Base-by-base conservation (phyloP, 2,113 vertebrate species). In the Bambusicola thoracicus region DNA sequence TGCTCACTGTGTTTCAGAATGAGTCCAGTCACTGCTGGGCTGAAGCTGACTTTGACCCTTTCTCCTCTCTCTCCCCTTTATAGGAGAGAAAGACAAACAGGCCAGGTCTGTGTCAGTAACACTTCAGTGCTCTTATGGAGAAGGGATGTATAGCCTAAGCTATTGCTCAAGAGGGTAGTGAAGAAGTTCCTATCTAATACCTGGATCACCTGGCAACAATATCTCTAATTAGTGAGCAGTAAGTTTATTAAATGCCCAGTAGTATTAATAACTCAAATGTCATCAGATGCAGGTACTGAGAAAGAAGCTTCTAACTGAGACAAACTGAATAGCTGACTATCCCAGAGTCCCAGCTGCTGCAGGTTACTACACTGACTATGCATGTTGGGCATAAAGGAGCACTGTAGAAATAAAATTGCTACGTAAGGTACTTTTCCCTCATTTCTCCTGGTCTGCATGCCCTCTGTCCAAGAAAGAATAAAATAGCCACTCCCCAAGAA, bases 381-480 rank as follows among this genome's bases (percentile, higher is more conserved):
- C n/a, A 74, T 1, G 0, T 10, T 27, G 21, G 43, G 30, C 53
- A n/a, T 40, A 51, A 38, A 67, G 41, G 11, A 66, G 7, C 51
- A 53, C 15, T 29, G 21, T 11, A 68, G 49, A 90, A 84, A 65
- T 61, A 44, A 29, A 87, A 72, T 2, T 36, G 14, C 8, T 48
- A 19, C 1, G 3, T 48, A 29, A 76, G 48, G 32, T 19, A 24
- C 19, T 80, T 89, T 30, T 13, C 7, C 20, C 21, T 51, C n/a
- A 30, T 16, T 86, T 73, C 49, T 48, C 24, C 74, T 58, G 27
- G 12, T 34, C 59, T 7, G 24, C 15, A 34, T 11, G 1, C 6
- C 7, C 15, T 14, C 9, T 8, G 5, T 18, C 1, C 9, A n/a
- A n/a, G n/a, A n/a, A n/a, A n/a, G n/a, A n/a, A n/a, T n/a, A 30